Evolutionary conservation across 2,888 invertebrate species (phyloP).

Genomic region (Eilema depressum): DNA sequence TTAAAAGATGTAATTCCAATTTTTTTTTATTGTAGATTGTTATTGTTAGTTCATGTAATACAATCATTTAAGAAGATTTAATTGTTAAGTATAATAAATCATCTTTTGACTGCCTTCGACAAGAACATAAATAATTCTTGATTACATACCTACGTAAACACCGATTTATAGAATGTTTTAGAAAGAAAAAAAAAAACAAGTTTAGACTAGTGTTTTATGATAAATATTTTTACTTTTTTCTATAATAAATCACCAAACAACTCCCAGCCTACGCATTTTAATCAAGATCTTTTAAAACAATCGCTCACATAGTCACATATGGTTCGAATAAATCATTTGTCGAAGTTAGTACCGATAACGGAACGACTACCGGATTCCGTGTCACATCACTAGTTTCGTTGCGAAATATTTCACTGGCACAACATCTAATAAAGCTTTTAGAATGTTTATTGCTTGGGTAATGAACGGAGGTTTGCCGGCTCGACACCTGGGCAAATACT

Average conservation of each 20-base stretch:
- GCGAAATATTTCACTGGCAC: slow-evolving; percentile 52
- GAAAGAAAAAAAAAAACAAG: slow-evolving; percentile 8
- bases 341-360: slow-evolving; percentile 43
- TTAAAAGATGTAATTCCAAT: no score
- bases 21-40: no score
- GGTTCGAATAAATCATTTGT: slow-evolving; percentile 58
- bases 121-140: slow-evolving; percentile 1
- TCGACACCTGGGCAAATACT: slow-evolving; percentile 46
- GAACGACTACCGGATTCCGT: slow-evolving; percentile 64
- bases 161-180: neutral
- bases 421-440: slow-evolving; percentile 63
- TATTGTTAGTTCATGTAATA: no score
- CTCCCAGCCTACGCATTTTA: slow-evolving; percentile 47
- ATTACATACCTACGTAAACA: neutral
- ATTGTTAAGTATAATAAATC: neutral
- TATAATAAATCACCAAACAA: slow-evolving; percentile 33
- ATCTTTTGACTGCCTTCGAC: neutral
- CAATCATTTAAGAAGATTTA: no score
- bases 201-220: neutral
- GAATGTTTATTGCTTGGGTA: slow-evolving; percentile 51
- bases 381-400: slow-evolving; percentile 54
- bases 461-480: slow-evolving; percentile 34
- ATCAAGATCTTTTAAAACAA: slow-evolving; percentile 50
- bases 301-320: slow-evolving; percentile 48
- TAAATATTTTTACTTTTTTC: slow-evolving; percentile 13